A percentile compares a stretch with the other conserved stretches of the same genome.
Evolutionary conservation across 2,113 vertebrate genomes (phyloP).

Genomic region (Megalops atlanticus): DNA sequence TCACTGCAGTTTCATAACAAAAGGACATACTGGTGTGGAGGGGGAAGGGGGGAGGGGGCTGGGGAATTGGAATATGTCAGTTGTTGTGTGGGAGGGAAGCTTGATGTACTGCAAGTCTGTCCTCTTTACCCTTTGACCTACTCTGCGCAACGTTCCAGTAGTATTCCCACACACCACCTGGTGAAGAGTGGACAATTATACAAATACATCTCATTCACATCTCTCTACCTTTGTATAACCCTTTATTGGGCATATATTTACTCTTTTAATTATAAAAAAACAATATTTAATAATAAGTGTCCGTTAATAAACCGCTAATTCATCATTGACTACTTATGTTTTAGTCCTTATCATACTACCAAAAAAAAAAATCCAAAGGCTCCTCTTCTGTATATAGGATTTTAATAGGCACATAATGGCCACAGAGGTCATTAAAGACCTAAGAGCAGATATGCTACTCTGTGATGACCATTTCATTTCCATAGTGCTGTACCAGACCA

Average conservation of each 20-base stretch:
- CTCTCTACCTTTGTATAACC: neutral
- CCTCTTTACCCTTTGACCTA: neutral
- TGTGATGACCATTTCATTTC: neutral
- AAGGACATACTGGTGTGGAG: neutral
- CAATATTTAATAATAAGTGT: too few species aligned
- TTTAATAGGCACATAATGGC: neutral
- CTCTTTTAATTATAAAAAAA: neutral
- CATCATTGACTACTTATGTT: too few species aligned
- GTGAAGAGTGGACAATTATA: neutral
- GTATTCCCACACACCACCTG: slow-evolving; percentile 5
- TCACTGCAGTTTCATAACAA: slow-evolving; percentile 11
- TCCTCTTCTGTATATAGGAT: too few species aligned
- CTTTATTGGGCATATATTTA: neutral
- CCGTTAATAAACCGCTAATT: too few species aligned
- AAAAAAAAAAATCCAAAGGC: too few species aligned
- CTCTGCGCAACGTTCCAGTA: neutral
- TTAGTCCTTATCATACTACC: too few species aligned
- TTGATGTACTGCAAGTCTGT: neutral
- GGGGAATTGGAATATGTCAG: slow-evolving; percentile 14
- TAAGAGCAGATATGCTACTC: neutral
- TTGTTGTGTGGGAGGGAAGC: neutral
- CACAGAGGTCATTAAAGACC: neutral
- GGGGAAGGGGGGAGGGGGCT: neutral
- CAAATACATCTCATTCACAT: neutral
- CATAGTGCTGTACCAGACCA: neutral